These are phyloP conservation scores for Eclectus roratus DNA, from an alignment of 2,113 vertebrate species.

Conservation along the genomic window DNA sequence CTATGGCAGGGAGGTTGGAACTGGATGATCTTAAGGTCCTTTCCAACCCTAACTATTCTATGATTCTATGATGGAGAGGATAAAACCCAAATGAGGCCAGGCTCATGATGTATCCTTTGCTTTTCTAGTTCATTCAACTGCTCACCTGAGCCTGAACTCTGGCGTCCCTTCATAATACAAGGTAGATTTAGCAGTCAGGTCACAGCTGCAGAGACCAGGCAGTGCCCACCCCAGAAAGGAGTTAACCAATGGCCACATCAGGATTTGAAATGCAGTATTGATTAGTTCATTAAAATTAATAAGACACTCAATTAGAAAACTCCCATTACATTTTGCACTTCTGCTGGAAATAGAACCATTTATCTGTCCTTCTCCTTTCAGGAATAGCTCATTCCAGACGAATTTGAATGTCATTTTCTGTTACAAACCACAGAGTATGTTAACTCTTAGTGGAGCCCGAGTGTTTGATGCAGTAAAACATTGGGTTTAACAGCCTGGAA, in stretches of 20 bases:
- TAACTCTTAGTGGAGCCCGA: neutral
- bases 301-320: slow-evolving; percentile 6
- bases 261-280: slow-evolving; percentile 33
- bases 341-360: slow-evolving; percentile 13
- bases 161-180: neutral
- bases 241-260: neutral
- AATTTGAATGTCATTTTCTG: neutral
- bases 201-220: neutral
- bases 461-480: neutral
- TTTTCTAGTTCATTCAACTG: neutral
- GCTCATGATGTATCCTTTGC: neutral
- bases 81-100: neutral
- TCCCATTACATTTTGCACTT: neutral
- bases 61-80: too few species aligned
- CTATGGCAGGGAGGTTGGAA: too few species aligned
- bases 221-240: neutral
- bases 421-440: neutral
- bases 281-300: slow-evolving; percentile 55
- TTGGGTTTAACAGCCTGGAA: neutral
- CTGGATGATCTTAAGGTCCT: too few species aligned
- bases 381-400: neutral
- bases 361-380: neutral
- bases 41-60: too few species aligned
- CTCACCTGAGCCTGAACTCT: neutral
- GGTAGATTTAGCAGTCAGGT: neutral